A percentile compares a stretch with the other conserved stretches of the same genome.
Evolutionary conservation across 2,888 invertebrate genomes (phyloP).

Genomic region (Escarpia spicata): DNA sequence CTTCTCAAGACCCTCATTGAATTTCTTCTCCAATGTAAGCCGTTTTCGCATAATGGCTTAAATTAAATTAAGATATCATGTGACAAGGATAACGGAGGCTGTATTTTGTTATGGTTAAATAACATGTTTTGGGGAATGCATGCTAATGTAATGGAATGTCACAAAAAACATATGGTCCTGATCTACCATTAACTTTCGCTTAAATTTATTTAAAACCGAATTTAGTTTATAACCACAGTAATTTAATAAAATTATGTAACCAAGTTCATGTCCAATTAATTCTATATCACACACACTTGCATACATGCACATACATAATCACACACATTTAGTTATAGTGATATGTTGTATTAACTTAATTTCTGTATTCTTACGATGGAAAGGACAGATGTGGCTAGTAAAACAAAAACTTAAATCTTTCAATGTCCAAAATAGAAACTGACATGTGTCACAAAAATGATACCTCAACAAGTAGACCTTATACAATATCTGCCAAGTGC

Average conservation of each 20-base stretch:
- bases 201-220: background rate
- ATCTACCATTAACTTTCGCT: background rate
- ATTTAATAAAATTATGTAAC: background rate
- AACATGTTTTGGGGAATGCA: too few relatives aligned
- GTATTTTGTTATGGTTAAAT: background rate
- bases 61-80: constrained; percentile 36
- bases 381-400: too few relatives aligned
- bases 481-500: too few relatives aligned
- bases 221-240: background rate
- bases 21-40: constrained; percentile 57
- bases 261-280: background rate
- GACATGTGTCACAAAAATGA: too few relatives aligned
- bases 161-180: background rate
- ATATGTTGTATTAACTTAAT: too few relatives aligned
- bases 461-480: too few relatives aligned
- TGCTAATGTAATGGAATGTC: too few relatives aligned
- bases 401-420: too few relatives aligned
- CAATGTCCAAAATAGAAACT: too few relatives aligned
- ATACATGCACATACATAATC: background rate
- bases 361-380: too few relatives aligned
- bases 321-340: background rate
- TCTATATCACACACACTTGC: background rate
- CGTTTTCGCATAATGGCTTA: constrained; percentile 60
- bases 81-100: background rate
- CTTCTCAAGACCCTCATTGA: constrained; percentile 58